Base-by-base conservation (phyloP, 2,113 vertebrate genomes). In the Caranx ignobilis region DNA sequence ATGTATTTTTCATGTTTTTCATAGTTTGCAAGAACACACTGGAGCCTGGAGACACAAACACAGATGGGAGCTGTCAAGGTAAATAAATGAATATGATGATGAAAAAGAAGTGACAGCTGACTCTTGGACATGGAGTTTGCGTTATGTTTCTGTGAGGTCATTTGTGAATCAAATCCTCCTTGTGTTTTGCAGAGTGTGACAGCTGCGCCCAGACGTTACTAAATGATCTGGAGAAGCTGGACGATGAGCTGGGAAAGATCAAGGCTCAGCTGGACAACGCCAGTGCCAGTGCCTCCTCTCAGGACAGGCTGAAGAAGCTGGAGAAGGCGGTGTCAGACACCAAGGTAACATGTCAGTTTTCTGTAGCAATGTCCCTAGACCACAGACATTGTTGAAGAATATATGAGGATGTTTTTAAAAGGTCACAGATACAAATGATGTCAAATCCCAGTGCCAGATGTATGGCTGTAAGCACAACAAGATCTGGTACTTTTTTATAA, bases 151-250 rank as follows among this genome's bases (percentile, higher is more conserved):
- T 11, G 11, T 37, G 32, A 21, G 2, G 34, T 18, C n/a, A 10
- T 56, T 75, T 79, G 31, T 34, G 56, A 32, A 64, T 45, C 11
- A 2, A 21, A 34, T 12, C 3, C 15, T 75, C 37, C 2, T 72
- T 48, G 26, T 88, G 67, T 77, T 21, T 85, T 93, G 18, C 93
- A 99, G 98, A 96, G 37, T 99, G 98, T 0, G 96, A 96, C 71
- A 98, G 92, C 84, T 99, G 98, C 80, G 96, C 96, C n/a, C 92
- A 96, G 82, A 97, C 95, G 0, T 94, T 99, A 56, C 88, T 98
- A 26, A 77, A 90, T 0, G 97, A 98, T 78, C 68, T 99, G 92
- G 95, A 95, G 82, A 91, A 89, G 68, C 94, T 96, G 85, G 89
- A 94, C 1, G 85, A 94, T 0, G 95, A 97, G 45, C 90, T 99